These are phyloP conservation scores for Phortica magna DNA, from an alignment of 2,888 invertebrate species.

Conservation along the genomic window DNA sequence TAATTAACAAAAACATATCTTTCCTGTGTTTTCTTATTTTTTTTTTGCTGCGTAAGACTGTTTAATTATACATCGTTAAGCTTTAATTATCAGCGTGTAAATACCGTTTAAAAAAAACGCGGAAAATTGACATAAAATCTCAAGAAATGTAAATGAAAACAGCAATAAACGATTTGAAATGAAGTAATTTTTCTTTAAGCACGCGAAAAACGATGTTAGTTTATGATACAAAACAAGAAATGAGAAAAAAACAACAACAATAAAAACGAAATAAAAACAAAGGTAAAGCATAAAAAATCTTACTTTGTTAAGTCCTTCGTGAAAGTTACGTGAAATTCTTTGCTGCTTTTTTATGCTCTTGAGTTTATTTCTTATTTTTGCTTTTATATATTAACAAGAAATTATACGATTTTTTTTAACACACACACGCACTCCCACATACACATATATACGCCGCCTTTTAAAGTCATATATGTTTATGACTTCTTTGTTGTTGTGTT, in stretches of 20 bases:
- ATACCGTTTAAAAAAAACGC: no score
- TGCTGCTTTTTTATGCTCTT: background rate
- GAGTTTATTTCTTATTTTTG: background rate
- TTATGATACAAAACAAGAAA: background rate
- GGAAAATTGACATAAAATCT: background rate
- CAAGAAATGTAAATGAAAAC: background rate
- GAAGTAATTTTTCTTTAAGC: background rate
- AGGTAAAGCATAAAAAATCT: background rate
- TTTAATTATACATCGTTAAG: no score
- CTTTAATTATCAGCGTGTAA: no score
- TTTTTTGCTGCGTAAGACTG: no score
- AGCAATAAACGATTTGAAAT: background rate
- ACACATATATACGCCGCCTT: background rate
- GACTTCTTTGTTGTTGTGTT: constrained; percentile 16
- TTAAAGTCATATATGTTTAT: constrained; percentile 9
- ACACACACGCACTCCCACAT: background rate
- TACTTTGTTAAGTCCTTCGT: constrained; percentile 7
- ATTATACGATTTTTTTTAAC: constrained; percentile 17
- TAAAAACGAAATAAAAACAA: background rate
- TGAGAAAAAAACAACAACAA: background rate
- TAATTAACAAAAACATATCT: no score
- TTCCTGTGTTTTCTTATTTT: no score
- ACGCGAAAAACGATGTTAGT: constrained; percentile 9
- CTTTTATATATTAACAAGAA: constrained; percentile 11
- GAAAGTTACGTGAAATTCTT: constrained; percentile 10